Evolutionary conservation across 2,113 vertebrate genomes (phyloP), one percentile per base, ranked within the genome.

Genomic region (Tyto alba): DNA sequence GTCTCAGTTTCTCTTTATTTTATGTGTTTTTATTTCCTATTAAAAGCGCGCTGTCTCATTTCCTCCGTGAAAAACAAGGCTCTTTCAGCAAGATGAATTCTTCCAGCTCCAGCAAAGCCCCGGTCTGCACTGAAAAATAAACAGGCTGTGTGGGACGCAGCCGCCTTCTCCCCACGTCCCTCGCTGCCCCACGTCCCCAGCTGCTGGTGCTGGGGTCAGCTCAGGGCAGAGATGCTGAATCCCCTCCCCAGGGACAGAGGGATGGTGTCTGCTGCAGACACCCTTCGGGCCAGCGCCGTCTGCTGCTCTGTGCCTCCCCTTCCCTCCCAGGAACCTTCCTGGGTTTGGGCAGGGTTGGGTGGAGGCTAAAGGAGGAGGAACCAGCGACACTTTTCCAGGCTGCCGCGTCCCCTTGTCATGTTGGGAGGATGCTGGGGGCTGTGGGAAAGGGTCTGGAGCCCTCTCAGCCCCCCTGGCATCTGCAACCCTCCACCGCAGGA

Each of bases 11-110:
- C 81, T 88, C 81, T 85, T 77, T 32, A 16, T 67, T 88, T 88
- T 60, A 17, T 85, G 91, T 93, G 89, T 95, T 97, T 97, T 97
- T 69, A 79, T 96, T 94, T 96, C 95, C 83, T 62, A 85, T 94
- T 91, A 88, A 94, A 80, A 92, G 80, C 68, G 0, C 40, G 9
- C 91, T 83, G 91, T 64, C 85, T 97, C 89, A 50, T 92, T 97
- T 94, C 88, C 96, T 97, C 91, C 67, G 3, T 63, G 76, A 93
- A 97, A 96, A 94, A 93, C 93, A 94, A 89, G 69, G 82, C 79
- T 81, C 56, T 74, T 85, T 88, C 85, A 89, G 88, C 40, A 27
- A n/a, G 83, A 74, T 38, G 62, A 36, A 40, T 85, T 90, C 75
- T 79, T 72, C 23, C 52, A 64, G 71, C 60, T 30, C 68, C 32